Conservation (phyloP, 2,797 vertebrate genomes). For the Thamnophis elegans region DNA sequence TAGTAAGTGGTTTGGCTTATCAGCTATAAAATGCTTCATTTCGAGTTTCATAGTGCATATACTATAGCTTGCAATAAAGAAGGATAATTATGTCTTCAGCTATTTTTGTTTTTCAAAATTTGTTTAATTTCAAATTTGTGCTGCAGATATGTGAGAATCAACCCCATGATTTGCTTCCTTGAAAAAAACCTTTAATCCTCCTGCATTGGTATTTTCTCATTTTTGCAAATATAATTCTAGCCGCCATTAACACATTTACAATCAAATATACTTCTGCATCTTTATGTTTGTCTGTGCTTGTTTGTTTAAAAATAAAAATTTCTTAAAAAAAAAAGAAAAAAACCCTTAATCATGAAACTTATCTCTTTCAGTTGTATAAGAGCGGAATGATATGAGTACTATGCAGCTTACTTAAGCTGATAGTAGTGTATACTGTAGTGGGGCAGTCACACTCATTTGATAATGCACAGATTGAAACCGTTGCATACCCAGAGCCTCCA, state of each 20-base stretch:
- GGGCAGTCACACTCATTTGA: not conserved
- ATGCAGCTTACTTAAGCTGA: not conserved
- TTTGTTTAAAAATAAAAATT: too few relatives aligned
- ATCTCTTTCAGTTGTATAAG: slow-evolving; percentile 1
- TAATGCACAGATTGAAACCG: not conserved
- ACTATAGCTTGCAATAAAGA: not conserved
- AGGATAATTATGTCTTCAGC: not conserved
- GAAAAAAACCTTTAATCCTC: not conserved
- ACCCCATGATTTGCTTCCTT: not conserved
- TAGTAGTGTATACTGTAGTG: not conserved
- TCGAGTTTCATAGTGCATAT: not conserved
- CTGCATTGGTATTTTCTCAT: too few relatives aligned
- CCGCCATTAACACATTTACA: too few relatives aligned
- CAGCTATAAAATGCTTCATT: not conserved
- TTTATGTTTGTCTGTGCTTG: too few relatives aligned
- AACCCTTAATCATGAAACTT: not conserved
- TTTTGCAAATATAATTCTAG: too few relatives aligned
- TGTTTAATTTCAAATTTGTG: slow-evolving; percentile 6
- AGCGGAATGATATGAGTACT: not conserved
- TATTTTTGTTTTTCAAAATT: slow-evolving; percentile 9
- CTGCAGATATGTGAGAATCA: not conserved
- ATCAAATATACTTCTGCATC: too few relatives aligned
- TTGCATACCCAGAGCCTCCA: not conserved
- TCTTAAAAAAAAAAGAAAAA: not conserved
- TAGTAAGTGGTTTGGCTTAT: slow-evolving; percentile 75